A percentile compares a stretch with the other conserved stretches of the same genome.
Evolutionary conservation across 1,140 invertebrate species (phyloP).

Genomic region (Leptinotarsa defecta): DNA sequence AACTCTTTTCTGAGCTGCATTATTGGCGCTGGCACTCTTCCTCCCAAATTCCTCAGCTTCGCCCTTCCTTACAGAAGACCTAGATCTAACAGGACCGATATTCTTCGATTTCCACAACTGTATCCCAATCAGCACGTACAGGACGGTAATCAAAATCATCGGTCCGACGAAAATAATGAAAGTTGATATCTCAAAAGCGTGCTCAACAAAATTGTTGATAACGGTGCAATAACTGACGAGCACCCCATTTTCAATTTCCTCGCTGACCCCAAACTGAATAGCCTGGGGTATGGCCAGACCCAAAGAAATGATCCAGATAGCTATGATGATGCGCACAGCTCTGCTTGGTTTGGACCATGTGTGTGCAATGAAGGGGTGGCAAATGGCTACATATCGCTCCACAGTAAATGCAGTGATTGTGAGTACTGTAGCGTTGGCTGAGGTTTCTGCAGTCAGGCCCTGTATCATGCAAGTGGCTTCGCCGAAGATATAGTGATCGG

Average conservation of each 20-base stretch:
- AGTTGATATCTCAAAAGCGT: slow-evolving; percentile 62
- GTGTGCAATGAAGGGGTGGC: slow-evolving; percentile 63
- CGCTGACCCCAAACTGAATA: slow-evolving; percentile 57
- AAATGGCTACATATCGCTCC: slow-evolving; percentile 75
- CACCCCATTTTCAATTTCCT: slow-evolving; percentile 40
- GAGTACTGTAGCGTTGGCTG: slow-evolving; percentile 69
- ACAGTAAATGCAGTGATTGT: slow-evolving; percentile 72
- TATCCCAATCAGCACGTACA: slow-evolving; percentile 63
- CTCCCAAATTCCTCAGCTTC: slow-evolving; percentile 21
- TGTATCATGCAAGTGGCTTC: slow-evolving; percentile 73
- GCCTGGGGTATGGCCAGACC: slow-evolving; percentile 63
- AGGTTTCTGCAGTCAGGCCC: slow-evolving; percentile 74
- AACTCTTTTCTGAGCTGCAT: slow-evolving; percentile 48
- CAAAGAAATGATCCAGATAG: slow-evolving; percentile 65
- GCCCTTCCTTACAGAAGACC: slow-evolving; percentile 26
- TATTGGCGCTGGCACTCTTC: slow-evolving; percentile 38
- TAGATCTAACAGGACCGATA: slow-evolving; percentile 28
- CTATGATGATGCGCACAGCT: slow-evolving; percentile 63
- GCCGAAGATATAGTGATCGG: slow-evolving; percentile 71
- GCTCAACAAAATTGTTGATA: slow-evolving; percentile 46
- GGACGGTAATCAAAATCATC: slow-evolving; percentile 62
- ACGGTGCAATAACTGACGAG: slow-evolving; percentile 44
- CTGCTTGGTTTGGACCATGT: slow-evolving; percentile 61
- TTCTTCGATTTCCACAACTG: slow-evolving; percentile 55
- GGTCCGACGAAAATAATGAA: slow-evolving; percentile 65